These are phyloP conservation scores for Drosophila borealis DNA, from an alignment of 2,888 invertebrate genomes.

Conservation along the genomic window DNA sequence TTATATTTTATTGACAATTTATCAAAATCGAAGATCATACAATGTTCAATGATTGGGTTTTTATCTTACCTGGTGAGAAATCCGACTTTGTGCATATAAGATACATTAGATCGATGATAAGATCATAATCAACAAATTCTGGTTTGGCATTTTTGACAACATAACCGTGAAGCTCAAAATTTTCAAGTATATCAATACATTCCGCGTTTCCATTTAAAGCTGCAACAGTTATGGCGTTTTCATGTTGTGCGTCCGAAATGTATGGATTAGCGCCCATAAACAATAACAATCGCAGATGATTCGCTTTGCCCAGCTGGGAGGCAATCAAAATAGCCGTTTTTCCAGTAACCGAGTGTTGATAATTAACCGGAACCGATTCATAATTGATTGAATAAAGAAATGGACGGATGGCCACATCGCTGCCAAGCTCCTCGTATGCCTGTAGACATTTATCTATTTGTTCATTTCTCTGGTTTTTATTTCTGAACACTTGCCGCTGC, in stretches of 20 bases:
- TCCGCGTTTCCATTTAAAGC: constrained; percentile 37
- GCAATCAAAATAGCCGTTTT: constrained; percentile 63
- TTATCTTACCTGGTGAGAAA: constrained; percentile 49
- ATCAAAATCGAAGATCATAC: too few relatives aligned
- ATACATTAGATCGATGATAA: constrained; percentile 58
- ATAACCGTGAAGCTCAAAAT: constrained; percentile 35
- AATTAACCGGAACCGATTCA: constrained; percentile 61
- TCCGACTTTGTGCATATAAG: constrained; percentile 41
- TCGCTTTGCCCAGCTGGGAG: constrained; percentile 43
- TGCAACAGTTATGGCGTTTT: constrained; percentile 53
- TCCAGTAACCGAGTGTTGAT: constrained; percentile 61
- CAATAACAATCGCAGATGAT: constrained; percentile 56
- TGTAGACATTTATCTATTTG: constrained; percentile 61
- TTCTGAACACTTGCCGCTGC: constrained; percentile 26
- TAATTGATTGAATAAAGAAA: constrained; percentile 60
- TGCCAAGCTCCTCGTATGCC: constrained; percentile 58
- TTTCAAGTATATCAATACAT: constrained; percentile 55
- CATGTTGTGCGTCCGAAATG: constrained; percentile 40
- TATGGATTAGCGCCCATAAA: constrained; percentile 66
- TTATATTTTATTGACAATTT: too few relatives aligned
- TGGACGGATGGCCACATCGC: constrained; percentile 48
- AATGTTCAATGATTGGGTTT: not conserved
- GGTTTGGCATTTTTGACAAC: constrained; percentile 42
- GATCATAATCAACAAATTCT: constrained; percentile 55
- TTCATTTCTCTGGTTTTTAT: constrained; percentile 38